Evolutionary conservation across 2,888 invertebrate species (phyloP).

Genomic region (Molorchus minor): DNA sequence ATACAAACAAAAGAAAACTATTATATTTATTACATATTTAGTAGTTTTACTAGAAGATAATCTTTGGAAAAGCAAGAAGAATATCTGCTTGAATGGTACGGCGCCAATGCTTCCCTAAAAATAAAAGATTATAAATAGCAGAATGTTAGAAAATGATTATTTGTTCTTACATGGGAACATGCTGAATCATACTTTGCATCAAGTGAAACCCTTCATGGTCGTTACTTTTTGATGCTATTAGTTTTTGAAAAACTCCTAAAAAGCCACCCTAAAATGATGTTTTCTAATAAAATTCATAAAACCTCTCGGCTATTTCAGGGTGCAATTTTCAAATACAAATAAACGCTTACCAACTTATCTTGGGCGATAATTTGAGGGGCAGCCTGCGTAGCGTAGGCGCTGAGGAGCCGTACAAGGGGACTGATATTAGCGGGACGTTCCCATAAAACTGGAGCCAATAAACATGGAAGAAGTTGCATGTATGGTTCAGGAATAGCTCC

Average conservation of each 20-base stretch:
- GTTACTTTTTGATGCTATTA: constrained; percentile 93
- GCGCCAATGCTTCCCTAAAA: constrained; percentile 75
- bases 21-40: constrained; percentile 89
- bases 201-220: constrained; percentile 97
- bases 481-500: constrained; percentile 81
- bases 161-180: constrained; percentile 78
- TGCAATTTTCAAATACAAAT: neutral
- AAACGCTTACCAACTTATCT: constrained; percentile 72
- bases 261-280: constrained; percentile 77
- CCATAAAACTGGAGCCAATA: constrained; percentile 92
- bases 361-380: constrained; percentile 73
- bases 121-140: no score
- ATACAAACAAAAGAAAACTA: constrained; percentile 91
- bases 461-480: constrained; percentile 87
- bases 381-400: constrained; percentile 83
- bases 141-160: constrained; percentile 22
- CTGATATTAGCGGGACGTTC: constrained; percentile 93
- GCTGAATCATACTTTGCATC: constrained; percentile 84
- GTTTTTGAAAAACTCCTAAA: constrained; percentile 94
- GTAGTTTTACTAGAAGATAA: constrained; percentile 93
- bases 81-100: constrained; percentile 87
- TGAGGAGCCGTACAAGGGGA: constrained; percentile 90
- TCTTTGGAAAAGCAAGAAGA: constrained; percentile 91
- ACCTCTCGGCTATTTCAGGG: no score
- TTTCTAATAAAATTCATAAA: no score